These are phyloP conservation scores for Cerastoderma edule DNA, from an alignment of 2,888 invertebrate genomes.

Conservation along the genomic window DNA sequence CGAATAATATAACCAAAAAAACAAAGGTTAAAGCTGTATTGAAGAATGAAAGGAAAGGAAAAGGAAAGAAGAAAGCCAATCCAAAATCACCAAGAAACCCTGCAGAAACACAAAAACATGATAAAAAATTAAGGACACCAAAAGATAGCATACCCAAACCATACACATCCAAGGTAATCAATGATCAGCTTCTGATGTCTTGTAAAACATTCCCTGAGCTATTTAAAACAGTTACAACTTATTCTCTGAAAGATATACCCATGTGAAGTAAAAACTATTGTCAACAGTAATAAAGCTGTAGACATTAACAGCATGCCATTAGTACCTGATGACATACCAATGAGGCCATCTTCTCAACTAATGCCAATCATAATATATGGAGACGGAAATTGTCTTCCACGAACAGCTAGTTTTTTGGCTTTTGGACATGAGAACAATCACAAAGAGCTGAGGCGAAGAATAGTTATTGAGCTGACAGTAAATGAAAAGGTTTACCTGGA, in stretches of 20 bases:
- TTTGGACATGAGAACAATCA: conserved; percentile 37
- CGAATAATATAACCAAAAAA: background rate
- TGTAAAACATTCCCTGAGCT: conserved; percentile 11
- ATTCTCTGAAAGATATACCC: background rate
- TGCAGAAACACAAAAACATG: background rate
- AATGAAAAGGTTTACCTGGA: conserved; percentile 31
- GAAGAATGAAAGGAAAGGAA: conserved; percentile 17
- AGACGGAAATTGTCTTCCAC: conserved; percentile 23
- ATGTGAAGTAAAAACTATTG: background rate
- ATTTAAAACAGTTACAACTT: background rate
- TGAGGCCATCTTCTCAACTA: background rate
- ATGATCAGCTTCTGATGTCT: conserved; percentile 2
- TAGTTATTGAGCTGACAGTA: conserved; percentile 29
- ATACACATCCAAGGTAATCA: conserved; percentile 14
- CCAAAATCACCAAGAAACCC: background rate
- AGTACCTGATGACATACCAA: conserved; percentile 7
- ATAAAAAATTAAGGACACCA: background rate
- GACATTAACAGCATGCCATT: background rate
- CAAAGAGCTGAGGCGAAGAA: conserved; percentile 34
- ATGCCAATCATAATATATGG: conserved; percentile 11
- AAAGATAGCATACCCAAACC: background rate
- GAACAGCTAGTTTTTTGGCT: conserved; percentile 18
- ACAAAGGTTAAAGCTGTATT: background rate
- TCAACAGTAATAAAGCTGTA: conserved; percentile 6
- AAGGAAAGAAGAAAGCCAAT: conserved; percentile 10